Evolutionary conservation across 2,113 vertebrate genomes (phyloP).

Genomic region (Ammodytes marinus): DNA sequence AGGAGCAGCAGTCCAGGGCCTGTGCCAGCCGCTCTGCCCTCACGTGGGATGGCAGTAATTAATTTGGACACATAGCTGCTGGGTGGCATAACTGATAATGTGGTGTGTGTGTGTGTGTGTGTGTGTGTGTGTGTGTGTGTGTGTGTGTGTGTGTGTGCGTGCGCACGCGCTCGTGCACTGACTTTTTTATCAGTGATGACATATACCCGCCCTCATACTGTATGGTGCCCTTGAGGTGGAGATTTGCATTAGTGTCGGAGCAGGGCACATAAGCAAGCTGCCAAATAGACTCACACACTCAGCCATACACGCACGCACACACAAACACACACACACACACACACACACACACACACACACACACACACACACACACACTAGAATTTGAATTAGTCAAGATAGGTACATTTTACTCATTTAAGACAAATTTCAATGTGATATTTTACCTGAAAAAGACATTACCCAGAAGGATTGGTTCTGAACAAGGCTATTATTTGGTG

Average conservation of each 20-base stretch:
- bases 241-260: constrained; percentile 77
- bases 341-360: constrained; percentile 7
- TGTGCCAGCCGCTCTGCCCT: constrained; percentile 68
- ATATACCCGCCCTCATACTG: constrained; percentile 72
- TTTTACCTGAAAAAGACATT: not conserved
- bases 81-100: constrained; percentile 74
- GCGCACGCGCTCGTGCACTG: not conserved
- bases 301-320: not conserved
- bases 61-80: constrained; percentile 80
- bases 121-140: not conserved
- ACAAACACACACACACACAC: constrained; percentile 10
- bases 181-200: constrained; percentile 71
- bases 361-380: not conserved
- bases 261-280: constrained; percentile 51
- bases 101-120: not conserved
- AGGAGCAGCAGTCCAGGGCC: constrained; percentile 72
- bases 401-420: constrained; percentile 13
- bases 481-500: not conserved
- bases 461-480: not conserved
- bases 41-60: constrained; percentile 78
- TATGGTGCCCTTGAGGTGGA: constrained; percentile 79
- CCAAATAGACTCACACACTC: constrained; percentile 8
- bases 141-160: not conserved
- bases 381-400: constrained; percentile 3
- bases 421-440: not conserved